A percentile compares a stretch with the other conserved stretches of the same genome.
These are phyloP conservation scores for Taxidea taxus DNA, from an alignment of 2,113 vertebrate species.

Conservation along the genomic window DNA sequence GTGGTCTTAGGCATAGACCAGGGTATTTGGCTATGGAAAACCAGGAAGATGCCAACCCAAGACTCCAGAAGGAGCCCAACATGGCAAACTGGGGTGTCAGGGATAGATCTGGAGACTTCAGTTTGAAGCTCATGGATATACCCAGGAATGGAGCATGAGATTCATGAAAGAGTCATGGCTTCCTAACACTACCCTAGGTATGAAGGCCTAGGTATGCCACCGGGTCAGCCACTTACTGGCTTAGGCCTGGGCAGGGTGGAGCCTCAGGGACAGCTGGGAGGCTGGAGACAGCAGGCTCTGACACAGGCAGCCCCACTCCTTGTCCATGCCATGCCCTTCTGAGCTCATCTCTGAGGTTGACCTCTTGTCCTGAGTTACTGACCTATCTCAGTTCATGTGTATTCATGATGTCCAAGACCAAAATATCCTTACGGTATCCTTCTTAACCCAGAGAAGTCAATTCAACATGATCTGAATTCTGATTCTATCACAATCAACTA, in stretches of 20 bases:
- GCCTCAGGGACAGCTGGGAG: neutral
- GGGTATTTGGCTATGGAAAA: neutral
- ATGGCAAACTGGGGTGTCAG: neutral
- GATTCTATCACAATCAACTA: neutral
- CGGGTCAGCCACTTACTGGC: neutral
- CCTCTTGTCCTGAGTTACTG: neutral
- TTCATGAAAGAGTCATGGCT: neutral
- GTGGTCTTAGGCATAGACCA: neutral
- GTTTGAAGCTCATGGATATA: neutral
- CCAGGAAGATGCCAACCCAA: too few species aligned
- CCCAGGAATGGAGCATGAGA: neutral
- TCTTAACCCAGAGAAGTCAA: neutral
- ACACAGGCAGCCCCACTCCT: neutral
- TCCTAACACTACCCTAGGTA: neutral
- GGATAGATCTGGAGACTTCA: neutral
- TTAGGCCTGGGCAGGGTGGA: neutral
- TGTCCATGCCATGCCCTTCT: neutral
- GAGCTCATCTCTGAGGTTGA: neutral
- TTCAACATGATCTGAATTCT: neutral
- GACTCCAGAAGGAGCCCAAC: neutral
- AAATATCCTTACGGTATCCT: neutral
- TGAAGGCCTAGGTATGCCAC: neutral
- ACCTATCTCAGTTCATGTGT: neutral
- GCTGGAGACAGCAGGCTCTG: neutral
- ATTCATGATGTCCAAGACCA: neutral